Conservation (phyloP, 2,888 invertebrate species). For the Dicyrtoma fusca region DNA sequence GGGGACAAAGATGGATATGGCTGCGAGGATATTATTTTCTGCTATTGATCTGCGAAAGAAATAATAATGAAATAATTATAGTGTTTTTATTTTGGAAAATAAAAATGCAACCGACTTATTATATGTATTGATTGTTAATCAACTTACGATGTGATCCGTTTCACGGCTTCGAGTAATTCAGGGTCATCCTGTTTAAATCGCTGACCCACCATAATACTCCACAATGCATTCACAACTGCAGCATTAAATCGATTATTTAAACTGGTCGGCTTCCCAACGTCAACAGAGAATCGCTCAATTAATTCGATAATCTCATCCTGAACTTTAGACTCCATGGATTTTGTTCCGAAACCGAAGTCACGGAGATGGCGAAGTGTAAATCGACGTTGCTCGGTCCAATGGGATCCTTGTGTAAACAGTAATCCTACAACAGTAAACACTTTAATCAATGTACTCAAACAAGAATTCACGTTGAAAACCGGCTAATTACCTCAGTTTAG, state of each 20-base stretch:
- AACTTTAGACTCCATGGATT: slow-evolving; percentile 43
- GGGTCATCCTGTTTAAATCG: slow-evolving; percentile 42
- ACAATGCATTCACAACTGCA: slow-evolving; percentile 46
- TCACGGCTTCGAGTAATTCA: neutral
- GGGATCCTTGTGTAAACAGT: slow-evolving; percentile 7
- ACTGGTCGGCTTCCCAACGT: slow-evolving; percentile 34
- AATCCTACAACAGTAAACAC: slow-evolving; percentile 12
- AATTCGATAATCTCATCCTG: slow-evolving; percentile 45
- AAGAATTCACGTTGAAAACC: too few species aligned
- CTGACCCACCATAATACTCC: slow-evolving; percentile 40
- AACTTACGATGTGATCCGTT: neutral
- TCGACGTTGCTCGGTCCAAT: slow-evolving; percentile 33
- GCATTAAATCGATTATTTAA: slow-evolving; percentile 36
- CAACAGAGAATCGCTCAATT: slow-evolving; percentile 31
- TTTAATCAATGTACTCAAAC: too few species aligned
- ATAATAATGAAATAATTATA: too few species aligned
- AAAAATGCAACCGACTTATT: too few species aligned
- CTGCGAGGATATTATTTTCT: neutral
- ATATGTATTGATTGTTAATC: too few species aligned
- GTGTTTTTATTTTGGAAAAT: too few species aligned
- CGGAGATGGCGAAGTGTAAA: slow-evolving; percentile 26
- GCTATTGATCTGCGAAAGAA: slow-evolving; percentile 6
- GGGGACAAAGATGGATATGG: slow-evolving; percentile 22
- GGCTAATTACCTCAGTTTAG: too few species aligned
- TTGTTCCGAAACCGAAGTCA: slow-evolving; percentile 49